Conservation (phyloP, 2,113 vertebrate genomes). For the Cyanoramphus novaezelandiae region DNA sequence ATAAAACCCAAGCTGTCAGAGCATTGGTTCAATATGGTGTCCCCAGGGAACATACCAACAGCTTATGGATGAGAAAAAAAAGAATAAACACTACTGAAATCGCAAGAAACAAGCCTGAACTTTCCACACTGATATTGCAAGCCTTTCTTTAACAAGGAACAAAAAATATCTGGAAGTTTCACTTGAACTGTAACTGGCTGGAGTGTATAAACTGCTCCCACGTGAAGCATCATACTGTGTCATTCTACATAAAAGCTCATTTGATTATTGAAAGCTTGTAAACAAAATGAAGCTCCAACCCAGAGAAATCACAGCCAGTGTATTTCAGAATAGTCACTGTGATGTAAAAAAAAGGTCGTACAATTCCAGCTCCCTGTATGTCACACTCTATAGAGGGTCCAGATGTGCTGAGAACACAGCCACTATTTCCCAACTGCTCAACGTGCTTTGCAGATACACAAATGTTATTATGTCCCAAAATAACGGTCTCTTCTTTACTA, state of each 20-base stretch:
- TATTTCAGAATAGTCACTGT: neutral
- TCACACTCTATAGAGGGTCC: neutral
- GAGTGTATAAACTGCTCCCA: neutral
- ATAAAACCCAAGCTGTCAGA: neutral
- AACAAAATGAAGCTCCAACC: neutral
- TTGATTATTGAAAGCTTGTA: neutral
- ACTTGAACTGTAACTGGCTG: neutral
- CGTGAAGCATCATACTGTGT: rapidly evolving
- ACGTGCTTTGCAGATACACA: neutral
- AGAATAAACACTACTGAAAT: neutral
- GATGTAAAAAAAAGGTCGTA: neutral
- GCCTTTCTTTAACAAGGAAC: neutral
- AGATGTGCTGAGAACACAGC: neutral
- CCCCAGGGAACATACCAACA: neutral
- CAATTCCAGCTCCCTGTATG: neutral
- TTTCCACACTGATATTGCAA: neutral
- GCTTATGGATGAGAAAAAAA: neutral
- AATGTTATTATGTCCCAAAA: neutral
- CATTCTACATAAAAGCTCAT: neutral
- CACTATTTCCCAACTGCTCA: neutral
- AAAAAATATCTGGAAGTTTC: neutral
- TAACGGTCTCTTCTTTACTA: neutral
- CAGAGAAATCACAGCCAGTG: neutral
- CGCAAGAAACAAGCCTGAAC: neutral
- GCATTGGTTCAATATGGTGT: neutral